These are phyloP conservation scores for Corydoras maculifer DNA, from an alignment of 2,113 vertebrate species.

Conservation along the genomic window DNA sequence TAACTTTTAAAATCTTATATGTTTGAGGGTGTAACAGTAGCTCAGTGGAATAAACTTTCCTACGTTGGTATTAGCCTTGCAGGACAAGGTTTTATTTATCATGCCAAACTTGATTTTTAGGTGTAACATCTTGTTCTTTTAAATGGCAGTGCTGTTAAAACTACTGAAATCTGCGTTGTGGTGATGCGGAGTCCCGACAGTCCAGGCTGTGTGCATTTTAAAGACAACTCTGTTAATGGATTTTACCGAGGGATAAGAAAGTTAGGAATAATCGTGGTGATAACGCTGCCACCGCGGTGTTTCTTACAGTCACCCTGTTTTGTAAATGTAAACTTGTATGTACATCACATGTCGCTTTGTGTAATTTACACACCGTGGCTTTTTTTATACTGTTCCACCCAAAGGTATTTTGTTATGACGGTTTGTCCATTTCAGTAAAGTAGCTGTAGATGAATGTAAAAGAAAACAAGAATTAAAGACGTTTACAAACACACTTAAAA, in stretches of 20 bases:
- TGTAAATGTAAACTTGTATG: conserved; percentile 18
- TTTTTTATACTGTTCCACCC: background rate
- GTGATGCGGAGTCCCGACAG: no score
- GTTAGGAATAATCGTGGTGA: background rate
- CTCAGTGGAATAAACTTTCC: background rate
- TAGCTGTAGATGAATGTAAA: background rate
- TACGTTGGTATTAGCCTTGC: conserved; percentile 60
- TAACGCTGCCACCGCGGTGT: conserved; percentile 9
- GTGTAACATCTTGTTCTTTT: background rate
- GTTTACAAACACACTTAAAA: background rate
- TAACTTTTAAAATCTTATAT: background rate
- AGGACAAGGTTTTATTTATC: conserved; percentile 56
- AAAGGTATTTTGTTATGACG: background rate
- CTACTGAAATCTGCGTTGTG: no score
- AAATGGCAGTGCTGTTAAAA: background rate
- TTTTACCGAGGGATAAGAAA: no score
- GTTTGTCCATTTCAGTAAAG: background rate
- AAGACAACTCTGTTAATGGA: no score
- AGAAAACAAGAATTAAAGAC: background rate
- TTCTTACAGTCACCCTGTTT: background rate
- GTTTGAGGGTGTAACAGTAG: background rate
- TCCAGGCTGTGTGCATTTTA: background rate
- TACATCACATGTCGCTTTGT: background rate
- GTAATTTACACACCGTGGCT: background rate
- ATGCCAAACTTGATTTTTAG: conserved; percentile 25